Evolutionary conservation across 2,113 vertebrate species (phyloP).

Genomic region (Paedocypris sp.): DNA sequence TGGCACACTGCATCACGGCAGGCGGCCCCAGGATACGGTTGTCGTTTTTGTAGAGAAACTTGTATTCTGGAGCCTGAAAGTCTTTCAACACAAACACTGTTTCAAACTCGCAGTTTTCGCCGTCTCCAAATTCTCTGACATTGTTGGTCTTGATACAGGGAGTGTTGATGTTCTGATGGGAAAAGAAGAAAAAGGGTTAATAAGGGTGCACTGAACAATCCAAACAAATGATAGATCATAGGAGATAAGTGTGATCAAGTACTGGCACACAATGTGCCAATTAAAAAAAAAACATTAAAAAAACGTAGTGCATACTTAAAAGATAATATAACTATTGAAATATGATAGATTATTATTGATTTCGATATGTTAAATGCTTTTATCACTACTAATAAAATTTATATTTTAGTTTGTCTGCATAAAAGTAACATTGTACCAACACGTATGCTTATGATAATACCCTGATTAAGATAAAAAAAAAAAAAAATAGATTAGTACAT

Average conservation of each 20-base stretch:
- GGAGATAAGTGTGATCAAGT: not conserved
- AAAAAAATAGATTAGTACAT: not conserved
- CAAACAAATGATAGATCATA: not conserved
- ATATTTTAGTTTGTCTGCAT: no score
- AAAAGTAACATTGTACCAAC: no score
- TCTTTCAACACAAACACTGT: slow-evolving; percentile 75
- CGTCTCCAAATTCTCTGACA: slow-evolving; percentile 68
- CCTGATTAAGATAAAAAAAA: no score
- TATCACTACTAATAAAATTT: no score
- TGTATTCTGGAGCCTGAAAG: slow-evolving; percentile 72
- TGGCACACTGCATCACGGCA: slow-evolving; percentile 74
- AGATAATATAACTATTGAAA: no score
- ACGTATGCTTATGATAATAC: no score
- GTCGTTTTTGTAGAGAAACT: slow-evolving; percentile 72
- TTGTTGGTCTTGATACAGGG: slow-evolving; percentile 70
- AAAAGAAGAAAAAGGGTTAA: not conserved
- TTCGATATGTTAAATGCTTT: no score
- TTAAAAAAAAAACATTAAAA: no score
- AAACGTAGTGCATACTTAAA: no score
- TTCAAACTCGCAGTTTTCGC: slow-evolving; percentile 79
- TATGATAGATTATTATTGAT: no score
- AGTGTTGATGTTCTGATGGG: slow-evolving; percentile 73
- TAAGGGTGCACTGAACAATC: not conserved
- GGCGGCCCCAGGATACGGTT: slow-evolving; percentile 85
- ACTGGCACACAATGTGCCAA: no score